Evolutionary conservation across 1,140 invertebrate species (phyloP).

Genomic region (Dryas iulia): DNA sequence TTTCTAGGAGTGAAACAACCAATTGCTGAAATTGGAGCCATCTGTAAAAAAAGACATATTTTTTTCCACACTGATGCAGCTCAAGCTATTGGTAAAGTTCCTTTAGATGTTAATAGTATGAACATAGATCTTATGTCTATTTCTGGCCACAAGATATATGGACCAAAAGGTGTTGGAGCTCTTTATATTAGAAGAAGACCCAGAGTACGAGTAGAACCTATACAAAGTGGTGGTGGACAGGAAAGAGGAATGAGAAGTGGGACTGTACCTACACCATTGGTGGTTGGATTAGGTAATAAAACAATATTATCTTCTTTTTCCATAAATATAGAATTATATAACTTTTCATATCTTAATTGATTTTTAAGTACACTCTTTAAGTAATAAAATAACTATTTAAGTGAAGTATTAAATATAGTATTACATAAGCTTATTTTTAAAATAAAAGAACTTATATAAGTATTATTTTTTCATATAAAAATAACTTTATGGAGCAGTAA

Average conservation of each 20-base stretch:
- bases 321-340: too few relatives aligned
- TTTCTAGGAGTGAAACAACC: constrained; percentile 91
- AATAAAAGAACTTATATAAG: too few relatives aligned
- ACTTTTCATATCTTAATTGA: too few relatives aligned
- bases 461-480: too few relatives aligned
- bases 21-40: constrained; percentile 92
- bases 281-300: constrained; percentile 88
- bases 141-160: constrained; percentile 99
- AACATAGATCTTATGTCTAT: constrained; percentile 99
- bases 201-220: constrained; percentile 95
- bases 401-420: too few relatives aligned
- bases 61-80: constrained; percentile 99
- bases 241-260: constrained; percentile 98
- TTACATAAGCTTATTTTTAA: too few relatives aligned
- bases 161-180: constrained; percentile 98
- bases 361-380: too few relatives aligned
- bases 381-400: too few relatives aligned
- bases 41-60: constrained; percentile 84
- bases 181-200: constrained; percentile 96
- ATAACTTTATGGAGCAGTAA: too few relatives aligned
- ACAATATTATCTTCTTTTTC: not conserved
- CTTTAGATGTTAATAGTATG: constrained; percentile 95
- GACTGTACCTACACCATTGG: constrained; percentile 96
- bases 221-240: constrained; percentile 98
- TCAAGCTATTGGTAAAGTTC: constrained; percentile 98